These are phyloP conservation scores for Gobius niger DNA, from an alignment of 2,113 vertebrate species.

Conservation along the genomic window DNA sequence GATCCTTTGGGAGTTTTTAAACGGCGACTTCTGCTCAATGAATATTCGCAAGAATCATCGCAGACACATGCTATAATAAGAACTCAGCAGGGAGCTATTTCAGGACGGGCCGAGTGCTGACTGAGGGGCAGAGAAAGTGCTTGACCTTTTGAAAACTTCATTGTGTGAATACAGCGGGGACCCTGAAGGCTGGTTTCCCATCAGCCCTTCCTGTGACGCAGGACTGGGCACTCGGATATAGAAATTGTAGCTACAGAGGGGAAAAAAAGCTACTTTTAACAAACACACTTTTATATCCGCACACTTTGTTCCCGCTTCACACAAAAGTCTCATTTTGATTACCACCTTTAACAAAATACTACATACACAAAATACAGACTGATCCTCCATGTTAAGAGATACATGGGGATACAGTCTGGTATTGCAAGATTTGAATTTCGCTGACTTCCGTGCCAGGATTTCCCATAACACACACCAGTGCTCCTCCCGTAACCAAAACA, in stretches of 20 bases:
- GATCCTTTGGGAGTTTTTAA: constrained; percentile 55
- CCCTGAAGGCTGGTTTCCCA: constrained; percentile 48
- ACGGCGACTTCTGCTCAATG: constrained; percentile 43
- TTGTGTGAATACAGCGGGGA: constrained; percentile 35
- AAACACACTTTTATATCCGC: constrained; percentile 13
- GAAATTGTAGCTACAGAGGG: constrained; percentile 55
- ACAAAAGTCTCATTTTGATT: too few relatives aligned
- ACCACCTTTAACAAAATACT: too few relatives aligned
- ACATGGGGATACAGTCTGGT: too few relatives aligned
- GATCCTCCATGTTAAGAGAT: too few relatives aligned
- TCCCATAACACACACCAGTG: too few relatives aligned
- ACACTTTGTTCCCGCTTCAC: neutral
- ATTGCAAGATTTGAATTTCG: too few relatives aligned
- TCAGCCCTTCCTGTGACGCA: constrained; percentile 56
- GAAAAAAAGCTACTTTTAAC: constrained; percentile 31
- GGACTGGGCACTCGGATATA: constrained; percentile 59
- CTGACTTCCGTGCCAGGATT: too few relatives aligned
- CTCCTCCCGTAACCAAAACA: too few relatives aligned
- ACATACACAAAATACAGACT: too few relatives aligned
- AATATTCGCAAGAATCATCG: constrained; percentile 44
- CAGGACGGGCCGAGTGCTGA: constrained; percentile 18
- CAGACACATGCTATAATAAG: constrained; percentile 14
- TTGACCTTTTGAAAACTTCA: constrained; percentile 60
- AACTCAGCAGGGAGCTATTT: constrained; percentile 34
- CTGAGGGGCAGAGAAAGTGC: constrained; percentile 5